Evolutionary conservation across 2,888 invertebrate genomes (phyloP).

Genomic region (Amphipoea lucens): DNA sequence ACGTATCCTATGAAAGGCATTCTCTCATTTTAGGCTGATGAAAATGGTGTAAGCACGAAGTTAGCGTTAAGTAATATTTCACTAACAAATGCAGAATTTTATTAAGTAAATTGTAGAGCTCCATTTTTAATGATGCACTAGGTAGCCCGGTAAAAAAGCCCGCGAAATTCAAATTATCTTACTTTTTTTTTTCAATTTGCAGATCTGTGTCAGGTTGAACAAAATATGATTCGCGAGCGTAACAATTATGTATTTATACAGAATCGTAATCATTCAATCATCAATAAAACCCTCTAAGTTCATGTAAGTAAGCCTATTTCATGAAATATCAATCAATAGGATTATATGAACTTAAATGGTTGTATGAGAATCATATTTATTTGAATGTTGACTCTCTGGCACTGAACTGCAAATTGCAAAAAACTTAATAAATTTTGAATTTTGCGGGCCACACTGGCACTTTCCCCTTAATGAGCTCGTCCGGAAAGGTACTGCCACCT

Average conservation of each 20-base stretch:
- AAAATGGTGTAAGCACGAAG: not conserved
- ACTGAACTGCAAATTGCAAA: not conserved
- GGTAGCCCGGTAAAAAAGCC: too few species aligned
- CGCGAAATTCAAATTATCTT: not conserved
- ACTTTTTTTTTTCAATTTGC: not conserved
- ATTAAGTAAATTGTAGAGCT: not conserved
- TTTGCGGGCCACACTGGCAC: not conserved
- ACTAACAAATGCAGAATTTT: not conserved
- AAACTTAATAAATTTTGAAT: not conserved
- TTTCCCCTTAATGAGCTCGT: not conserved
- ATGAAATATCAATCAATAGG: not conserved
- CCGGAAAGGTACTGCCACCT: not conserved
- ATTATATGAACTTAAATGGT: not conserved
- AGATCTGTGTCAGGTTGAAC: not conserved
- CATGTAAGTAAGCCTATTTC: not conserved
- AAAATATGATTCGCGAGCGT: not conserved
- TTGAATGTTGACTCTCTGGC: not conserved
- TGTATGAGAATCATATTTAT: not conserved
- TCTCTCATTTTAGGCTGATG: slow-evolving; percentile 4
- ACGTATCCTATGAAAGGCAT: slow-evolving; percentile 29
- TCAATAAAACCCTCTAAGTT: too few species aligned
- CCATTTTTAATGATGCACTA: not conserved
- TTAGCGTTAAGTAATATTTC: not conserved
- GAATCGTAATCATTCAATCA: too few species aligned
- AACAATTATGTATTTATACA: too few species aligned